phyloP scores from a whole-genome alignment of 2,113 vertebrate species.

The Chaetodon auriga region DNA sequence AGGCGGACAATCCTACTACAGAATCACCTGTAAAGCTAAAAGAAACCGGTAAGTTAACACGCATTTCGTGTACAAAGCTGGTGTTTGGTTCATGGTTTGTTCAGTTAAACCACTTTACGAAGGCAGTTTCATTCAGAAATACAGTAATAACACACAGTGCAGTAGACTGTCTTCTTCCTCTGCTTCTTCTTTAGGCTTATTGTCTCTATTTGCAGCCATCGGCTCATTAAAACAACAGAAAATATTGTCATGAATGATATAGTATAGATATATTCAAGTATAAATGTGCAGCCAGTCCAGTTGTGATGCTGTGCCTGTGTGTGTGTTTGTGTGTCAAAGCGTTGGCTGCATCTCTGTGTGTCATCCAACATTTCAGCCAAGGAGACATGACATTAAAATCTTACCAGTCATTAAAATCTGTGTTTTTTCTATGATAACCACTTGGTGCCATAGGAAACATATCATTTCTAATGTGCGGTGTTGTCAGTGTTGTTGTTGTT shows the following conservation, averaged over 20 bases:
- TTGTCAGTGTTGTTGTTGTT: too few species aligned
- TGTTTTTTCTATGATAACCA: background rate
- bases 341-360: background rate
- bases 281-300: background rate
- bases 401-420: background rate
- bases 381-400: background rate
- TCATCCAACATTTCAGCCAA: background rate
- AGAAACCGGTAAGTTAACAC: slow-evolving; percentile 35
- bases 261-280: background rate
- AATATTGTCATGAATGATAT: background rate
- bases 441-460: background rate
- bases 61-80: background rate
- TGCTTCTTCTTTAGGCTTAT: background rate
- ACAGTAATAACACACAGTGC: background rate
- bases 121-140: background rate
- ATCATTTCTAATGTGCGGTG: background rate
- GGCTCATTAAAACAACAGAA: background rate
- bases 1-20: background rate
- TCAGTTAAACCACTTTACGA: background rate
- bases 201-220: background rate
- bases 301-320: too few species aligned
- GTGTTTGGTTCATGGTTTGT: background rate
- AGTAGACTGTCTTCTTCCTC: background rate
- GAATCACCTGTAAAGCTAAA: background rate
- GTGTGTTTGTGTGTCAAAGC: background rate